A percentile compares a stretch with the other conserved stretches of the same genome.
phyloP scores from a whole-genome alignment of 1,140 invertebrate species.

The Lerema accius region DNA sequence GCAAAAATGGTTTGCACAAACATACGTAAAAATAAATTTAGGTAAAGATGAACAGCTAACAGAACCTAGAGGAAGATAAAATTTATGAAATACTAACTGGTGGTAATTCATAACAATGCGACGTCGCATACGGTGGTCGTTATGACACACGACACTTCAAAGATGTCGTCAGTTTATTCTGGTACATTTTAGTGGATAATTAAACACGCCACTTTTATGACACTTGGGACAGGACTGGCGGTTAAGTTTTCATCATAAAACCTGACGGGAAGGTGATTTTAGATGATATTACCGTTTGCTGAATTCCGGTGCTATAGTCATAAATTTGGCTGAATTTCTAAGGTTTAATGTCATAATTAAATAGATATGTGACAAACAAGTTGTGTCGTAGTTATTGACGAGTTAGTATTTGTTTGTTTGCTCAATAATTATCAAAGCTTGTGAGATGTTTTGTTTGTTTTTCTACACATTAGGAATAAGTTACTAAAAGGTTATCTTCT shows the following conservation, averaged over 20 bases:
- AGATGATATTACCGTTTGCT: conserved; percentile 22
- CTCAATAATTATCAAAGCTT: no score
- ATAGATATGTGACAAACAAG: background rate
- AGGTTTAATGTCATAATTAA: background rate
- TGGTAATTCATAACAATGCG: background rate
- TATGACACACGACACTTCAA: conserved; percentile 21
- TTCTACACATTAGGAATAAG: no score
- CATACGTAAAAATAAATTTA: no score
- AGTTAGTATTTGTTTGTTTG: no score
- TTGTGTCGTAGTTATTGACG: background rate
- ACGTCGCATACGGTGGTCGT: conserved; percentile 1
- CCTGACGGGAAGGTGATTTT: conserved; percentile 18
- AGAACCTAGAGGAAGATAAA: no score
- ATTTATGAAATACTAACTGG: background rate
- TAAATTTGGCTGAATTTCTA: conserved; percentile 14
- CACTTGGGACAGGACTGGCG: conserved; percentile 21
- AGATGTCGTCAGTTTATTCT: conserved; percentile 28
- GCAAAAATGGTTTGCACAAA: no score
- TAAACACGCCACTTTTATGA: conserved; percentile 33
- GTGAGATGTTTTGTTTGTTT: no score
- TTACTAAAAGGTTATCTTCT: no score
- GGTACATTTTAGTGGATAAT: conserved; percentile 32
- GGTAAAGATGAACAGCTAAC: no score
- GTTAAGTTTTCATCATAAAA: conserved; percentile 32
- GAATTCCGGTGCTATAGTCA: conserved; percentile 18